phyloP scores from a whole-genome alignment of 1,140 invertebrate species.

The Maconellicoccus hirsutus region DNA sequence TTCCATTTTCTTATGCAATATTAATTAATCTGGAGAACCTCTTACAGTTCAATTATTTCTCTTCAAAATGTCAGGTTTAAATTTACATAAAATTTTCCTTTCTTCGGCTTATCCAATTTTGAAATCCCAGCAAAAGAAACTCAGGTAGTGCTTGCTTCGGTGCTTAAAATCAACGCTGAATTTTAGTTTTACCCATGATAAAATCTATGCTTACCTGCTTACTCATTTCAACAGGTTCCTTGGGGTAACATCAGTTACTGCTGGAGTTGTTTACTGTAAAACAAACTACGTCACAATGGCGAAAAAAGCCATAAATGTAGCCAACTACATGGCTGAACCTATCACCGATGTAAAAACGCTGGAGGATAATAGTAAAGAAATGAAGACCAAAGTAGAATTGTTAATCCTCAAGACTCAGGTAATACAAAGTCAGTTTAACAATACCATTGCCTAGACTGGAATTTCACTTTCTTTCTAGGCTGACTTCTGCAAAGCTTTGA shows the following conservation, averaged over 20 bases:
- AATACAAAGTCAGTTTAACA: background rate
- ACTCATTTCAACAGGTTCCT: background rate
- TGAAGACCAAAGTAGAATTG: constrained; percentile 82
- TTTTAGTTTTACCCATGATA: background rate
- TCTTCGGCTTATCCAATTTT: background rate
- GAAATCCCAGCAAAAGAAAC: background rate
- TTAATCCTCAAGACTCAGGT: constrained; percentile 77
- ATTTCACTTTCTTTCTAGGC: constrained; percentile 39
- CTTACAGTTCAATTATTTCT: background rate
- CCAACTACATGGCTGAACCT: constrained; percentile 66
- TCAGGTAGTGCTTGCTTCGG: background rate
- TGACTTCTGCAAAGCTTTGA: constrained; percentile 75
- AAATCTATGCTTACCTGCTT: too few species aligned
- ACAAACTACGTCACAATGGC: background rate
- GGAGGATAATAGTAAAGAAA: constrained; percentile 52
- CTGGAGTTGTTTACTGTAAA: background rate
- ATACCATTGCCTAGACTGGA: background rate
- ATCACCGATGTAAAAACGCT: constrained; percentile 56
- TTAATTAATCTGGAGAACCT: too few species aligned
- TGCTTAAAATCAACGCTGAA: too few species aligned
- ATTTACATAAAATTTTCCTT: background rate
- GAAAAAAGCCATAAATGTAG: constrained; percentile 16
- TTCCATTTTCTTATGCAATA: too few species aligned
- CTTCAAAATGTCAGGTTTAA: background rate
- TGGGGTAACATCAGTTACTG: background rate